These are phyloP conservation scores for Anguilla rostrata DNA, from an alignment of 2,113 vertebrate genomes.

Conservation along the genomic window DNA sequence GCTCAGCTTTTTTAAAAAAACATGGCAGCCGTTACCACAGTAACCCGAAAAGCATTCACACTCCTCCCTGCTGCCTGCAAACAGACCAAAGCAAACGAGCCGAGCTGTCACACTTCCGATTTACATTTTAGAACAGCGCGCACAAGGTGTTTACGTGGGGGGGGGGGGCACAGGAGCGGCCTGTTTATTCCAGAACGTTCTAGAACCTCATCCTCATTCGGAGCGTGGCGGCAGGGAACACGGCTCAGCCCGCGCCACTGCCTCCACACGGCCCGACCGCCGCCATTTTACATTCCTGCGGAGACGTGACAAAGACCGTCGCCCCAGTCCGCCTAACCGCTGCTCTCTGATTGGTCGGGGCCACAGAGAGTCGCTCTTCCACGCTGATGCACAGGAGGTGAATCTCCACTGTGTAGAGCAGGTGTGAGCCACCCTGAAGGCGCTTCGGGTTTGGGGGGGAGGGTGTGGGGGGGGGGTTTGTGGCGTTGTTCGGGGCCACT, in stretches of 20 bases:
- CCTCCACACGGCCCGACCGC: not conserved
- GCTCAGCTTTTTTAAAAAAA: not conserved
- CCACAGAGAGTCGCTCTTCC: not conserved
- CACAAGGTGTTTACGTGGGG: not conserved
- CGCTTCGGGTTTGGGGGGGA: not conserved
- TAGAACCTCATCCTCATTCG: not conserved
- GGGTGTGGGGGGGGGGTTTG: not conserved
- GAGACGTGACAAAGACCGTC: conserved; percentile 1
- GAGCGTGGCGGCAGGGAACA: not conserved
- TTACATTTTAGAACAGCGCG: not conserved
- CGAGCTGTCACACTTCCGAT: not conserved
- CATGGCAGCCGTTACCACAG: conserved; percentile 9
- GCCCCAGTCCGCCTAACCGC: not conserved
- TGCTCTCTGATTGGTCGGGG: not conserved
- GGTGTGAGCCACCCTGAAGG: not conserved
- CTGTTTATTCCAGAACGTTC: not conserved
- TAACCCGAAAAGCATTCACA: not conserved
- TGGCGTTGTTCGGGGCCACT: not conserved
- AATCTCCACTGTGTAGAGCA: not conserved
- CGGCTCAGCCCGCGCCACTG: not conserved
- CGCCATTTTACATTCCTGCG: not conserved
- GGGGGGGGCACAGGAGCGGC: not conserved
- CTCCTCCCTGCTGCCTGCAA: not conserved
- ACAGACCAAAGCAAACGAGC: not conserved
- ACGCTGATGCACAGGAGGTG: not conserved